phyloP scores from a whole-genome alignment of 2,888 invertebrate species.

The Chrysomela aeneicollis region DNA sequence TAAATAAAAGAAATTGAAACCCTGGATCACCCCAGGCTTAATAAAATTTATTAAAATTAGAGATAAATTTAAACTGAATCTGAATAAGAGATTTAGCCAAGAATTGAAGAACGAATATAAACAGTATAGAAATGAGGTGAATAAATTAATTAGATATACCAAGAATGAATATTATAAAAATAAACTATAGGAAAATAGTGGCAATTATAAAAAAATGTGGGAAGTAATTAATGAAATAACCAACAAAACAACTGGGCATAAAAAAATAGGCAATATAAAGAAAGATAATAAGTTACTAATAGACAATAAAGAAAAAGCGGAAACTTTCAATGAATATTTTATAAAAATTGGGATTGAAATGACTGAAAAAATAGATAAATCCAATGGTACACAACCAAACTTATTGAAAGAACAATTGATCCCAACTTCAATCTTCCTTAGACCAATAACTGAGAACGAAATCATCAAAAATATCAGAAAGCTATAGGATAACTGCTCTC shows the following conservation, averaged over 20 bases:
- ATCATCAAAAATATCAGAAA: too few relatives aligned
- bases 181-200: neutral
- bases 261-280: neutral
- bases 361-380: neutral
- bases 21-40: neutral
- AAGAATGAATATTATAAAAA: neutral
- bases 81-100: neutral
- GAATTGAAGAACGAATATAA: neutral
- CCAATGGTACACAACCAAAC: too few relatives aligned
- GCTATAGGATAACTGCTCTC: too few relatives aligned
- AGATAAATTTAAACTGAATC: neutral
- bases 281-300: neutral
- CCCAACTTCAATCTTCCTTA: neutral
- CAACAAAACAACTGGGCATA: neutral
- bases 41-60: neutral
- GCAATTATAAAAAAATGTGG: neutral
- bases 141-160: neutral
- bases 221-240: too few relatives aligned
- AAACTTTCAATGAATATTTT: conserved; percentile 4
- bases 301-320: neutral
- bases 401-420: neutral
- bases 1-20: neutral
- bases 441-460: neutral
- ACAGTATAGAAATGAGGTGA: neutral
- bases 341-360: neutral